Evolutionary conservation across 2,888 invertebrate species (phyloP), one percentile per base, ranked within the genome.

Genomic region (Tinea pellionella): DNA sequence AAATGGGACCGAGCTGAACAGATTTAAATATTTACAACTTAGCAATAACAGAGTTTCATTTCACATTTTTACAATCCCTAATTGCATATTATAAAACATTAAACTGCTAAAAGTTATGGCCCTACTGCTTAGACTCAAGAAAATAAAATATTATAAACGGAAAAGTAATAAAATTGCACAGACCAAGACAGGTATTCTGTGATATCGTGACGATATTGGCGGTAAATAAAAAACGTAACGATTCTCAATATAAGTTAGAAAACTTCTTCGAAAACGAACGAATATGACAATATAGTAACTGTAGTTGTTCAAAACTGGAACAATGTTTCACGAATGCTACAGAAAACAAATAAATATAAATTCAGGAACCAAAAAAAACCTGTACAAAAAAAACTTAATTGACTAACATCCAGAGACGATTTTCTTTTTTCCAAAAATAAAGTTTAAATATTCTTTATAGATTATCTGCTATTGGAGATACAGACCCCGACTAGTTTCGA

Each of bases 51-150:
- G 70, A 70, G 77, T 77, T 75, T 76, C 78, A 76, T 78, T 80
- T 78, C 80, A 75, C 80, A 78, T 80, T 86, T 87, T 88, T 87
- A 88, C 86, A 85, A 73, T 82, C 82, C 72, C 68, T 87, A 87
- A 88, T 88, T 86, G 80, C 72, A 77, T 75, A 79, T 81, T 85
- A 80, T 85, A 85, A 83, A 82, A 74, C 67, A 69, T 72, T 73
- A 77, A 78, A 78, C 69, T 69, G 66, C 65, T 66, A 64, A 61
- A 62, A 64, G 71, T 72, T 72, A 74, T 69, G 68, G 72, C 67
- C 60, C 67, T 62, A 61, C 61, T 43, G 63, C 62, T 62, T 62
- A 63, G 63, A 62, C 59, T 57, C 18, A 19, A 60, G 63, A 60
- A 24, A 63, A 59, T 66, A 68, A 70, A 71, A 69, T 68, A 69